Conservation (phyloP, 2,797 vertebrate genomes). For the Sebastes cheni region DNA sequence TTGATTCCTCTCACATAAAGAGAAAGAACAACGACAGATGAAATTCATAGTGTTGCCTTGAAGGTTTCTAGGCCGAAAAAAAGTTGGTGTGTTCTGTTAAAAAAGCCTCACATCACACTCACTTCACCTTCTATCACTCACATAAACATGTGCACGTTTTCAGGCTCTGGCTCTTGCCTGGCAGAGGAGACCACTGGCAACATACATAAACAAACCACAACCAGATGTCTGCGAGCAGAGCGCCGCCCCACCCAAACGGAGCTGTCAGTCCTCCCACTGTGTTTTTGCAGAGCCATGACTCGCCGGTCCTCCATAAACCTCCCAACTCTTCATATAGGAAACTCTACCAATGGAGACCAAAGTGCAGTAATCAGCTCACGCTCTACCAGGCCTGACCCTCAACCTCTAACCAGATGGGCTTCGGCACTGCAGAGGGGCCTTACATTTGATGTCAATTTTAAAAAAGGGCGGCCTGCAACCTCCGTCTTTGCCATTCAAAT, state of each 20-base stretch:
- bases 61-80: background rate
- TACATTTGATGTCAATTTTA: conserved; percentile 31
- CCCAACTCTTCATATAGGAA: conserved; percentile 26
- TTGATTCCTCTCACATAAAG: background rate
- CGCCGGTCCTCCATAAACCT: conserved; percentile 34
- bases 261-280: conserved; percentile 63
- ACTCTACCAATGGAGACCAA: background rate
- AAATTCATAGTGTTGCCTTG: background rate
- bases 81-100: background rate
- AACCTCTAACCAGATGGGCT: conserved; percentile 18
- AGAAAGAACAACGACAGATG: background rate
- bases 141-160: conserved; percentile 55
- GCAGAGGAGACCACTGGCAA: conserved; percentile 57
- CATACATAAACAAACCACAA: conserved; percentile 74
- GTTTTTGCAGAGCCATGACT: conserved; percentile 71
- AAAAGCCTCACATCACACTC: conserved; percentile 37
- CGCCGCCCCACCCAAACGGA: conserved; percentile 60
- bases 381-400: conserved; percentile 23
- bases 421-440: background rate
- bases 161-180: conserved; percentile 39
- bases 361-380: conserved; percentile 28
- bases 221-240: conserved; percentile 71
- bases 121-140: conserved; percentile 48
- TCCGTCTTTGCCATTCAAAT: conserved; percentile 21
- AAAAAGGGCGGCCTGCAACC: conserved; percentile 20